Evolutionary conservation across 1,140 invertebrate genomes (phyloP).

Genomic region (Panulirus ornatus): DNA sequence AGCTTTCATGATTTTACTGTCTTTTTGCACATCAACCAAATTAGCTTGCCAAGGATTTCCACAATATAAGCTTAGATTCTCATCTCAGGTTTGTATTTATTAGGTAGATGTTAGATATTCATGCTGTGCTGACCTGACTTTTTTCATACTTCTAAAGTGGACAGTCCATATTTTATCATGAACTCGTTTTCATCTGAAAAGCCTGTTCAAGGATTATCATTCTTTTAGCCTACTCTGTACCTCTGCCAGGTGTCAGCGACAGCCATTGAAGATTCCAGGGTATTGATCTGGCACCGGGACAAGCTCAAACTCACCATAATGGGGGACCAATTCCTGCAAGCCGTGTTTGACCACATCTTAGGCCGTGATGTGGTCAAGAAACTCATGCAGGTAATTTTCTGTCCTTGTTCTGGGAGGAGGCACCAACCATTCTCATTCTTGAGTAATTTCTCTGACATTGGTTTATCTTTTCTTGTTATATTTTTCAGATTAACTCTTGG

Average conservation of each 20-base stretch:
- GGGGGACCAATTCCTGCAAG: conserved; percentile 89
- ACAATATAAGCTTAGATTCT: too few relatives aligned
- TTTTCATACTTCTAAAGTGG: too few relatives aligned
- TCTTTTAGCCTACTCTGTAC: too few relatives aligned
- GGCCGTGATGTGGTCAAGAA: conserved; percentile 94
- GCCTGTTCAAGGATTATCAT: too few relatives aligned
- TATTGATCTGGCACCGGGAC: conserved; percentile 92
- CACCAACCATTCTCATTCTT: not conserved
- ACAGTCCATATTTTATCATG: too few relatives aligned
- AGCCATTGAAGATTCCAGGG: conserved; percentile 90
- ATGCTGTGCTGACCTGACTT: too few relatives aligned
- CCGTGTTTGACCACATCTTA: conserved; percentile 91
- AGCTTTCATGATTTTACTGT: too few relatives aligned
- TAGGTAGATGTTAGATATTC: too few relatives aligned
- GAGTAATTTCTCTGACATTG: not conserved
- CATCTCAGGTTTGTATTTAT: too few relatives aligned
- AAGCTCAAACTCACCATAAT: conserved; percentile 91
- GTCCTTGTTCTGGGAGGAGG: not conserved
- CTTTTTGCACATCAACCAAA: too few relatives aligned
- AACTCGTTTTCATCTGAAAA: too few relatives aligned
- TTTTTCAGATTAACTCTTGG: not conserved
- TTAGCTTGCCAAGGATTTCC: too few relatives aligned
- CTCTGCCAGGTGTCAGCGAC: conserved; percentile 92
- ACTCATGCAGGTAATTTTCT: conserved; percentile 86
- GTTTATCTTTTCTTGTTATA: not conserved